Evolutionary conservation across 2,113 vertebrate species (phyloP).

Genomic region (Apodemus sylvaticus): DNA sequence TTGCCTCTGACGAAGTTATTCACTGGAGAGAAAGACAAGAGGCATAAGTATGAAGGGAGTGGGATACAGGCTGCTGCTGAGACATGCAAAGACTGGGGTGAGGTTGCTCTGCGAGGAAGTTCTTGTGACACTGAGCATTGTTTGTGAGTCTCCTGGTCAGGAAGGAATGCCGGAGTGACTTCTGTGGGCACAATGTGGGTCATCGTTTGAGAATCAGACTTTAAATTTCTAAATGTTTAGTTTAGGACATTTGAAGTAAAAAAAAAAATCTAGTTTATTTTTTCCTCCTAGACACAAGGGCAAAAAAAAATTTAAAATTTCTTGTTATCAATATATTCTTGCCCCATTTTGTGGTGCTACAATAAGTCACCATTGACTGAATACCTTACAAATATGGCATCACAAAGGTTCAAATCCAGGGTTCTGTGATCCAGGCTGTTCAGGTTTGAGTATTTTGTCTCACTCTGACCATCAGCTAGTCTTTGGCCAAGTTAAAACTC

Average conservation of each 20-base stretch:
- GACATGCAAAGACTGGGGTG: background rate
- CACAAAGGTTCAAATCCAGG: background rate
- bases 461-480: background rate
- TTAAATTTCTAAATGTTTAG: conserved; percentile 44
- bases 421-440: background rate
- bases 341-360: background rate
- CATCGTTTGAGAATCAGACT: conserved; percentile 13
- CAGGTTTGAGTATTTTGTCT: background rate
- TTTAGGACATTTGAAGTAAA: background rate
- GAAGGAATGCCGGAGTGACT: background rate
- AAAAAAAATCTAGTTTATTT: background rate
- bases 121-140: background rate
- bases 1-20: conserved; percentile 15
- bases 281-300: background rate
- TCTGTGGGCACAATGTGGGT: background rate
- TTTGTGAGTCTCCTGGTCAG: background rate
- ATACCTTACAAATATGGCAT: background rate
- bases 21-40: background rate
- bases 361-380: background rate
- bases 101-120: background rate
- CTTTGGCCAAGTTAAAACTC: background rate
- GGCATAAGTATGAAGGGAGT: background rate
- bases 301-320: background rate
- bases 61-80: background rate
- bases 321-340: background rate